Conservation (phyloP, 2,113 vertebrate species). For the Anhinga rufa region DNA sequence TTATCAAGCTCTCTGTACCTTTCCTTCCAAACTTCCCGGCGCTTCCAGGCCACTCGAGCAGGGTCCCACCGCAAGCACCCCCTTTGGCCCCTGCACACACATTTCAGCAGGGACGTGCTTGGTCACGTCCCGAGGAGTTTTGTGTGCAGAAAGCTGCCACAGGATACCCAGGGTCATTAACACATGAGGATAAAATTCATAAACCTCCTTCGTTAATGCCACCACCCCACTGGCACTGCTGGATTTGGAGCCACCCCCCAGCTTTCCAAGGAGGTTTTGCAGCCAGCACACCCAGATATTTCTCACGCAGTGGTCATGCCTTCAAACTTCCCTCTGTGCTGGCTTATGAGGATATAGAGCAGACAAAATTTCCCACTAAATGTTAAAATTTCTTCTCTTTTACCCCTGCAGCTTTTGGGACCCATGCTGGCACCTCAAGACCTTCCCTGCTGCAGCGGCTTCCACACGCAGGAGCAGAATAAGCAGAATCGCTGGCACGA, state of each 20-base stretch:
- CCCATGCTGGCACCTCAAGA: not conserved
- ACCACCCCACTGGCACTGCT: not conserved
- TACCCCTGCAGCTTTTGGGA: not conserved
- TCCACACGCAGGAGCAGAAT: not conserved
- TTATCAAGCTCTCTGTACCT: constrained; percentile 10
- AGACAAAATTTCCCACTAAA: not conserved
- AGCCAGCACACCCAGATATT: accelerated
- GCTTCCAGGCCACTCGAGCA: not conserved
- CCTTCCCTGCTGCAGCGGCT: not conserved
- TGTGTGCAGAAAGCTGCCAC: not conserved
- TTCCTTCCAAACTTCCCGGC: not conserved
- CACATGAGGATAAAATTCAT: not conserved
- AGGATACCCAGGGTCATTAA: not conserved
- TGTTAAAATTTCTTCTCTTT: not conserved
- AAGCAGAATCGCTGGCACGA: not conserved
- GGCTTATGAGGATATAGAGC: not conserved
- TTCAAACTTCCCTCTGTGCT: not conserved
- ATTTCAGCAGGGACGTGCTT: not conserved
- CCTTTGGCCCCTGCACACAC: not conserved
- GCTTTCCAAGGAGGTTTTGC: not conserved
- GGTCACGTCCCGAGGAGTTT: not conserved
- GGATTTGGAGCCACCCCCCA: not conserved
- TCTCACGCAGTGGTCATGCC: not conserved
- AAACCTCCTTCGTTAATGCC: not conserved
- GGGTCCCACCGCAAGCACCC: not conserved